phyloP scores from a whole-genome alignment of 2,797 vertebrate genomes.

The Gambusia yucatana region DNA sequence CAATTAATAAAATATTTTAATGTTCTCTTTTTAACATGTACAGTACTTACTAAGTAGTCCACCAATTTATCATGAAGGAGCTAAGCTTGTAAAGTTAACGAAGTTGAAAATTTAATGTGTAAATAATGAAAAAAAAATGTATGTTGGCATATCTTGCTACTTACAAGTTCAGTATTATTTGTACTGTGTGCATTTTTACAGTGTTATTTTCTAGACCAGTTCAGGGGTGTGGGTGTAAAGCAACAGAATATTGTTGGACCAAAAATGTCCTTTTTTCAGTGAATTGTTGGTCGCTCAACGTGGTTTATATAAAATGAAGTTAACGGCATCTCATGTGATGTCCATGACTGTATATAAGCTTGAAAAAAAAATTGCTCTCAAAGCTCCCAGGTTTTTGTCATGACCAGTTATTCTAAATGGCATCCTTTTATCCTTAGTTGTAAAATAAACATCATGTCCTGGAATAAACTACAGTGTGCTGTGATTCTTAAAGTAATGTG shows the following conservation, averaged over 20 bases:
- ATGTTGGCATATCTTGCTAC: conserved; percentile 90
- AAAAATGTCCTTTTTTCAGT: conserved; percentile 84
- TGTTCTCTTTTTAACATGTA: conserved; percentile 90
- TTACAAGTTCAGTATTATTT: conserved; percentile 95
- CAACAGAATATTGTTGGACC: conserved; percentile 94
- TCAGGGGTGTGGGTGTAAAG: conserved; percentile 68
- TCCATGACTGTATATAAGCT: conserved; percentile 88
- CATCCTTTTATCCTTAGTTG: conserved; percentile 93
- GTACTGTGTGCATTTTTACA: conserved; percentile 99
- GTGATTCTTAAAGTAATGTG: conserved; percentile 35
- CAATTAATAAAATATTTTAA: conserved; percentile 87
- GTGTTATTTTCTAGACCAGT: conserved; percentile 98
- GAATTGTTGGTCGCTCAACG: conserved; percentile 93
- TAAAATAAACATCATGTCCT: conserved; percentile 99
- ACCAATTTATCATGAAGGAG: conserved; percentile 89
- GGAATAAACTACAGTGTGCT: conserved; percentile 85
- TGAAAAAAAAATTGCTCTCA: conserved; percentile 64
- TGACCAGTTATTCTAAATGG: conserved; percentile 92
- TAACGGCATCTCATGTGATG: conserved; percentile 90
- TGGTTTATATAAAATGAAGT: conserved; percentile 92
- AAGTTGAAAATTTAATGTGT: conserved; percentile 87
- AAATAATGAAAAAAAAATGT: conserved; percentile 88
- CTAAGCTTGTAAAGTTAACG: conserved; percentile 80
- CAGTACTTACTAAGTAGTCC: conserved; percentile 89
- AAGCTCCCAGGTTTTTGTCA: conserved; percentile 94